Base-by-base conservation (phyloP, 1,140 invertebrate species). In the Drosophila pseudoananassae region DNA sequence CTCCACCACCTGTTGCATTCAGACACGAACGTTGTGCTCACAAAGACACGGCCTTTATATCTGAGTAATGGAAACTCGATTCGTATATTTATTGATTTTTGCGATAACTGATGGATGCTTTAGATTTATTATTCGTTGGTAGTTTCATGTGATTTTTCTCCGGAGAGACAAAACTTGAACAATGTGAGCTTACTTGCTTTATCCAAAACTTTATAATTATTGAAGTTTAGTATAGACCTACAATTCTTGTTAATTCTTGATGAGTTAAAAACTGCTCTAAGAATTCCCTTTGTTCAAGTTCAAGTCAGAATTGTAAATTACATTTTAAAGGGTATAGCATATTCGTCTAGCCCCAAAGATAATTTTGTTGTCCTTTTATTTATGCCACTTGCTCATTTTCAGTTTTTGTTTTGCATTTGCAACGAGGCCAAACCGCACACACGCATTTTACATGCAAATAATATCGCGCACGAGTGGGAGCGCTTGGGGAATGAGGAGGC, bases 331-430 rank as follows among this genome's bases (percentile, higher is more conserved):
- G 10, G 33, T 36, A n/a, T 36, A 8, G 14, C 40, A 43, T 4
- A 43, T n/a, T 43, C 40, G 2, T 14, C 40, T 43, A 43, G 2
- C 3, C 61, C 58, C 51, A 51, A 23, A 9, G 23, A 17, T 61
- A 40, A 53, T 49, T 36, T 43, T 58, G 15, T 63, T 54, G 60
- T 66, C 60, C 65, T 76, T 63, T 69, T 87, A 75, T 85, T 87
- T 85, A 85, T 85, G 73, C 87, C 59, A 82, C 82, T 87, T 85
- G 82, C 73, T 76, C 81, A 87, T 81, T 84, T 33, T 53, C 20
- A 71, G 46, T 71, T 68, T 66, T 75, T 74, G 58, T 70, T 83
- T 76, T 79, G 80, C 80, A 84, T 76, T 87, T 58, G 59, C 82
- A 85, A 81, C 73, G 81, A 85, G 81, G 81, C 74, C 81, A 85